Evolutionary conservation across 2,888 invertebrate species (phyloP).

Genomic region (Cheilosia vulpina): DNA sequence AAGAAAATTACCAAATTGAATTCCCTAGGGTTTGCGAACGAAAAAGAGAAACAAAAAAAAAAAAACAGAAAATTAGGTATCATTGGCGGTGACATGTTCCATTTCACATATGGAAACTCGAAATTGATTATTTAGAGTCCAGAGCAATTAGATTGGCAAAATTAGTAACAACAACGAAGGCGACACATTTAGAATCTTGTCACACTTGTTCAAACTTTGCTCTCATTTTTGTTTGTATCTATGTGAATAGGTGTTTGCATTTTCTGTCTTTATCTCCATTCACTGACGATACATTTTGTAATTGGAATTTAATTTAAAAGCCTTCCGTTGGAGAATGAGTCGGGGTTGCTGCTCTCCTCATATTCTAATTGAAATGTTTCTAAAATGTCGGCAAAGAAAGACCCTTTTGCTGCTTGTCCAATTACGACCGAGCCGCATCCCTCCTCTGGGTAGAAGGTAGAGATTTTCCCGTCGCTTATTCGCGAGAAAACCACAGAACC

Average conservation of each 20-base stretch:
- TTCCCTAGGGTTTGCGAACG: no score
- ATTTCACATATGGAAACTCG: no score
- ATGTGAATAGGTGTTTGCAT: conserved; percentile 39
- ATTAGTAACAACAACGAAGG: neutral
- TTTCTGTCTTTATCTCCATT: conserved; percentile 23
- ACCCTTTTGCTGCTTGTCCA: conserved; percentile 25
- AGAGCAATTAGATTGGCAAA: no score
- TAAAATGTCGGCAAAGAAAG: conserved; percentile 13
- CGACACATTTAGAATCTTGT: conserved; percentile 36
- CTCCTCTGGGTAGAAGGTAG: conserved; percentile 1
- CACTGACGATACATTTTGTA: conserved; percentile 36
- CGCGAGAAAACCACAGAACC: conserved; percentile 21
- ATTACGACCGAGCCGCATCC: conserved; percentile 40
- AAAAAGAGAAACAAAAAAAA: no score
- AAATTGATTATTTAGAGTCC: no score
- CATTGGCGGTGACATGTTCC: no score
- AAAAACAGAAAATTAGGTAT: no score
- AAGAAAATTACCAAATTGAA: no score
- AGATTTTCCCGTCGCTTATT: neutral
- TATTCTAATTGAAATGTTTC: conserved; percentile 15
- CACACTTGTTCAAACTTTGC: conserved; percentile 43
- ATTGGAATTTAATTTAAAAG: conserved; percentile 41
- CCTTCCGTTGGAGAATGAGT: neutral
- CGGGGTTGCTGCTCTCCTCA: neutral
- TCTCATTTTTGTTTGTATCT: conserved; percentile 8